Percentiles rank a stretch among this genome's conserved stretches.
Evolutionary conservation across 2,797 vertebrate species (phyloP).

Genomic region (Pelodytes ibericus): DNA sequence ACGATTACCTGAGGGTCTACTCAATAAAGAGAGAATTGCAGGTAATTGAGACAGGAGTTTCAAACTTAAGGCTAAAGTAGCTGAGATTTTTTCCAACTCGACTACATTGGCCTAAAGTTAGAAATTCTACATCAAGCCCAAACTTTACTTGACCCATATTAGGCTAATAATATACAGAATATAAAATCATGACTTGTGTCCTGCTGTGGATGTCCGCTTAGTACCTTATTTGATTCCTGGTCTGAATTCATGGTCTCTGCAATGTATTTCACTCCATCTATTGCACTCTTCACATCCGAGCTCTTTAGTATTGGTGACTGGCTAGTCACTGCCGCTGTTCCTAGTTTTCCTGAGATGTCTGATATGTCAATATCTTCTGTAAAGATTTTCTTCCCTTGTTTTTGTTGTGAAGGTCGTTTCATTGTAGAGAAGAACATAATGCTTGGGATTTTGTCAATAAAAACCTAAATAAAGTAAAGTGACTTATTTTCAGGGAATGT

Average conservation of each 20-base stretch:
- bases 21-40: too few relatives aligned
- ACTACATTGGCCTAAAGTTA: too few relatives aligned
- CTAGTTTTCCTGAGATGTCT: slow-evolving; percentile 90
- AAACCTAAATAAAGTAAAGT: slow-evolving; percentile 75
- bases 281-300: slow-evolving; percentile 89
- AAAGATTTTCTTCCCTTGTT: slow-evolving; percentile 81
- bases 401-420: slow-evolving; percentile 88
- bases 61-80: too few relatives aligned
- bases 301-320: slow-evolving; percentile 87
- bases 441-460: slow-evolving; percentile 90
- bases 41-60: too few relatives aligned
- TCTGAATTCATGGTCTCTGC: slow-evolving; percentile 93
- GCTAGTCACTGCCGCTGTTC: slow-evolving; percentile 75
- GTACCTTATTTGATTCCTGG: slow-evolving; percentile 91
- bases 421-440: slow-evolving; percentile 96
- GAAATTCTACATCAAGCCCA: too few relatives aligned
- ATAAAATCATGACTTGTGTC: too few relatives aligned
- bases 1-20: too few relatives aligned
- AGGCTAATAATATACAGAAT: too few relatives aligned
- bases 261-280: slow-evolving; percentile 91
- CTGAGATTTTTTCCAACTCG: too few relatives aligned
- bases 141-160: too few relatives aligned
- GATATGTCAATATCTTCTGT: slow-evolving; percentile 89
- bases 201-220: too few relatives aligned
- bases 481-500: neutral